Base-by-base conservation (phyloP, 2,113 vertebrate species). In the Lepus timidus region DNA sequence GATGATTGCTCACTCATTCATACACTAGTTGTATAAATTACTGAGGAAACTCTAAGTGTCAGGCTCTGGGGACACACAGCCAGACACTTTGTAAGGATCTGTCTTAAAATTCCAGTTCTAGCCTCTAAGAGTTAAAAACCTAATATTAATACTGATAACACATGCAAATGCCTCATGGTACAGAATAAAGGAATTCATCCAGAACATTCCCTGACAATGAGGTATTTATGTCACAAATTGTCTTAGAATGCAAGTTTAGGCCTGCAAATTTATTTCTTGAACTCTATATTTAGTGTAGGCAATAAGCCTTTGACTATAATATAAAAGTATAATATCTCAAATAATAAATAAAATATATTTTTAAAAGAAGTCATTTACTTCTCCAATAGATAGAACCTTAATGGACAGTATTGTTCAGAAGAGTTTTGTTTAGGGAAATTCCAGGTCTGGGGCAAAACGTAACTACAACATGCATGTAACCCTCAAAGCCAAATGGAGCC, bases 171-270 rank as follows among this genome's bases (percentile, higher is more conserved):
- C 70, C 36, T 81, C 74, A 17, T 39, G 29, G 62, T 49, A 23
- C 44, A 90, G 44, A 85, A 95, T 74, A 85, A 88, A 91, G 83
- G 14, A 85, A 93, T 79, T 80, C 58, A 85, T 65, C 36, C 44
- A 88, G 90, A 74, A 80, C 65, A 92, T 80, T 87, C 61, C 86
- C 33, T 2, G 73, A 84, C 71, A 87, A 65, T 44, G 29, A 85
- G 73, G 55, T 84, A 89, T 67, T 83, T 73, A 31, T 61, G 51
- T 75, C 76, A 85, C 62, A 94, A 84, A 95, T 83, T 51, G 64
- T 27, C 27, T 79, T 80, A 84, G 61, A 25, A 13, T 44, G 70
- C 65, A 87, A 80, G 87, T 85, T 86, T 52, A 84, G 16, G 25
- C 82, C 84, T 91, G 76, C 61, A 93, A 92, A 62, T 55, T 58